Evolutionary conservation across 1,140 invertebrate species (phyloP), one percentile per base, ranked within the genome.

Genomic region (Anagrus nilaparvatae): DNA sequence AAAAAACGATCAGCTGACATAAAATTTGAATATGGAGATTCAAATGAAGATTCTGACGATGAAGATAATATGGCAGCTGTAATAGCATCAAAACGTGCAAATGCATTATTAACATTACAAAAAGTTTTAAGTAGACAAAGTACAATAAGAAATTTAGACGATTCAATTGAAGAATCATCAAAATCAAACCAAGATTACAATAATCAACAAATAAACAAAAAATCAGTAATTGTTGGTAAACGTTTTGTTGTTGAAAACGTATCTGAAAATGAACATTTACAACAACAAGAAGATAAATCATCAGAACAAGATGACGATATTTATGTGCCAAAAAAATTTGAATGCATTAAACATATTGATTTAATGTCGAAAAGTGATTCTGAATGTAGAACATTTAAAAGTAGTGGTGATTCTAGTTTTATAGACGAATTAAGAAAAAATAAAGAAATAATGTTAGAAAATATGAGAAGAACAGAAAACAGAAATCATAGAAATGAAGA

Each of bases 41-140:
- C 72, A 0, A 74, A 75, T 10, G 71, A 73, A 21, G 73, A 75
- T 23, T 70, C 60, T 9, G 14, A 7, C 1, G 28, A 41, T 3
- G 34, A 36, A 9, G 16, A 5, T 8, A 34, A 21, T n/a, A 30
- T 20, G 8, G 12, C n/a, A 1, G 34, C 40, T 5, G 34, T 38
- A 3, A 46, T 17, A 38, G 48, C 44, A 5, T 35, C 29, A 5
- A 25, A 28, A 6, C 39, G 33, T 5, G 35, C 35, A 30, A 32
- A 37, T 9, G 40, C 45, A 16, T n/a, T 47, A 2, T 21, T 43
- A 1, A 29, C 34, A 3, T 21, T 47, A 8, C 29, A 43, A 12
- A 17, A 43, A 30, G 30, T 39, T 8, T 36, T 43, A 2, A 47
- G 43, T 39, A 21, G 45, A 0, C 40, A 33, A 20, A 30, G 35